phyloP scores from a whole-genome alignment of 2,888 invertebrate species.

The Gonocerus acuteangulatus region DNA sequence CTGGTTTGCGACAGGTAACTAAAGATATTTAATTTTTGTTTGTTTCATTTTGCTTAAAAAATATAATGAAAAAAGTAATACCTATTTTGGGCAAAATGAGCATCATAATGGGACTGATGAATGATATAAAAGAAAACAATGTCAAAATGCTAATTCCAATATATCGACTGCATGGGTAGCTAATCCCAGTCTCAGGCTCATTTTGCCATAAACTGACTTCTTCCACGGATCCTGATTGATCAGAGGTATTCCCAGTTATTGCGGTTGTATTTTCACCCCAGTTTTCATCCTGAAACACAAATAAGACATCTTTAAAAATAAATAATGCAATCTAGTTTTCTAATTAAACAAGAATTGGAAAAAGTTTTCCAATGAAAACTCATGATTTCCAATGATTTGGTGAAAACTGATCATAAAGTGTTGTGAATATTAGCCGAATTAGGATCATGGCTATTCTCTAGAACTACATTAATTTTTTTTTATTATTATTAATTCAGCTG shows the following conservation, averaged over 20 bases:
- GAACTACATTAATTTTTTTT: too few species aligned
- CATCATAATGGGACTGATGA: slow-evolving; percentile 90
- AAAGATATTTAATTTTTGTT: too few species aligned
- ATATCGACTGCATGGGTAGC: slow-evolving; percentile 72
- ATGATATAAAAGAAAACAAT: slow-evolving; percentile 71
- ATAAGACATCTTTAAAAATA: slow-evolving; percentile 10
- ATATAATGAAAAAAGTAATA: slow-evolving; percentile 22
- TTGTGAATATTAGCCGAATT: too few species aligned
- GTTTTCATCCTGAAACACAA: slow-evolving; percentile 83
- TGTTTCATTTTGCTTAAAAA: too few species aligned
- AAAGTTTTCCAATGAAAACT: too few species aligned
- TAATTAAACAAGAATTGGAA: neutral
- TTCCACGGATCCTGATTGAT: slow-evolving; percentile 88
- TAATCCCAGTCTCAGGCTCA: slow-evolving; percentile 64
- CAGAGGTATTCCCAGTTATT: slow-evolving; percentile 92
- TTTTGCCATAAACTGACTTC: slow-evolving; percentile 73
- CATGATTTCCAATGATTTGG: too few species aligned
- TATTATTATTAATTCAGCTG: too few species aligned
- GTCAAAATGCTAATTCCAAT: slow-evolving; percentile 72
- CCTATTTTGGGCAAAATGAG: slow-evolving; percentile 83
- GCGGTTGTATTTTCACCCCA: slow-evolving; percentile 99
- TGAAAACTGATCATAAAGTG: too few species aligned
- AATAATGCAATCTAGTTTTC: neutral
- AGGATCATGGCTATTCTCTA: too few species aligned
- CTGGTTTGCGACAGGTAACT: too few species aligned